Percentiles rank a stretch among this genome's conserved stretches.
phyloP scores from a whole-genome alignment of 2,113 vertebrate genomes.

The Pituophis catenifer region DNA sequence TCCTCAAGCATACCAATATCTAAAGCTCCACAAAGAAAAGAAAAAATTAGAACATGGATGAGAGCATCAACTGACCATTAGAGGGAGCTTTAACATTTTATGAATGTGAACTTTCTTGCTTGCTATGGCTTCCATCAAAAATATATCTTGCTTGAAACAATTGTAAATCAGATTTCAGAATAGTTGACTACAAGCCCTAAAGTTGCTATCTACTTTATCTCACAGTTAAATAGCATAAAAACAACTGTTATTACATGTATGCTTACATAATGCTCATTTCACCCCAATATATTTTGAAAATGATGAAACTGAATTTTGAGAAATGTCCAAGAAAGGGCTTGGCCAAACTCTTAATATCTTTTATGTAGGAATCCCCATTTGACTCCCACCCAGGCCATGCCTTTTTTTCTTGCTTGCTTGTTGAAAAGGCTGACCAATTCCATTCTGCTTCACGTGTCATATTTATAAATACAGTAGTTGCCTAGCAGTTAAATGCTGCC shows the following conservation, averaged over 20 bases:
- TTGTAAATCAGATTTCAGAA: conserved; percentile 12
- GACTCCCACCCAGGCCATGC: neutral
- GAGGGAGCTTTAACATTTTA: conserved; percentile 58
- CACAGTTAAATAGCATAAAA: neutral
- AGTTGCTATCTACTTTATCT: neutral
- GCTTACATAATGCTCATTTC: neutral
- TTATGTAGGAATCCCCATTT: neutral
- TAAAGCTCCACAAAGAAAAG: neutral
- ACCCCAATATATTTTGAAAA: neutral
- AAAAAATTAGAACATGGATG: neutral
- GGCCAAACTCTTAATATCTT: neutral
- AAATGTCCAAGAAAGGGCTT: conserved; percentile 44
- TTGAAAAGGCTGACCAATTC: neutral
- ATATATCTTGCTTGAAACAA: neutral
- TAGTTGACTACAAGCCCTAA: neutral
- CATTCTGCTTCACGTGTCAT: neutral
- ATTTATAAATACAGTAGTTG: neutral
- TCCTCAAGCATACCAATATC: neutral
- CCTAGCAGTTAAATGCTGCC: neutral
- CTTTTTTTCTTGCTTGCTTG: neutral
- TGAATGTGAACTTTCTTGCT: conserved; percentile 13
- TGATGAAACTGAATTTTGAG: conserved; percentile 33
- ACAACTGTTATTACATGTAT: neutral
- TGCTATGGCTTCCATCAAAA: neutral
- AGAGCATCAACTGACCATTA: conserved; percentile 55